Evolutionary conservation across 1,140 invertebrate genomes (phyloP), one percentile per base, ranked within the genome.

Genomic region (Galleria mellonella): DNA sequence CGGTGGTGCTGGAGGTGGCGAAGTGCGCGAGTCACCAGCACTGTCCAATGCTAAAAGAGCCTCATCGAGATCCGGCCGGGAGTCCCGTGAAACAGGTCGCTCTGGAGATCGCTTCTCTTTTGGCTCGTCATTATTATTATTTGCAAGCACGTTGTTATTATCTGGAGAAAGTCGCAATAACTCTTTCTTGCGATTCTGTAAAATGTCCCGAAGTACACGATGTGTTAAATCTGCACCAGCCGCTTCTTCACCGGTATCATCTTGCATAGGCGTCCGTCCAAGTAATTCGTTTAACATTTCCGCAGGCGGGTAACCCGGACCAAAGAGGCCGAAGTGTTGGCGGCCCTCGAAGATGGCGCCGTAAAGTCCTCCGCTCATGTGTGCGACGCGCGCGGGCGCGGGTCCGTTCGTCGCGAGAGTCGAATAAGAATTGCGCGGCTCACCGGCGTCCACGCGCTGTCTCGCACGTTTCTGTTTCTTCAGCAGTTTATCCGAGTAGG

Each of bases 361-460:
- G 92, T 94, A 94, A 69, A 94, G 87, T 89, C 92, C 90, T 78
- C 92, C 90, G 81, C 92, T 92, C 84, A 94, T 92, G 88, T 94
- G 94, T 78, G 71, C 90, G 84, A 90, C 89, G 87, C 92, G 91
- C 84, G 94, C 91, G 88, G 94, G 94, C 82, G 90, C 91, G 85
- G 91, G 92, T 84, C 93, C 91, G 88, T 93, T 94, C 89, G 92
- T 94, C 84, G 93, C 93, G 75, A 94, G 94, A 82, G 93, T 94
- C 63, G 94, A 94, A 89, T 96, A 96, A 83, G 92, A 94, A 90
- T 96, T 96, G 87, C 95, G 91, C 84, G 94, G 94, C 90, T 96
- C 94, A 74, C 94, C 94, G 89, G 94, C 94, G 92, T 96, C 94
- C 89, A 96, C 94, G 89, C 95, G 92, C 91, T 96, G 94, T 92